Evolutionary conservation across 2,797 vertebrate species (phyloP).

Genomic region (Xyrichtys novacula): DNA sequence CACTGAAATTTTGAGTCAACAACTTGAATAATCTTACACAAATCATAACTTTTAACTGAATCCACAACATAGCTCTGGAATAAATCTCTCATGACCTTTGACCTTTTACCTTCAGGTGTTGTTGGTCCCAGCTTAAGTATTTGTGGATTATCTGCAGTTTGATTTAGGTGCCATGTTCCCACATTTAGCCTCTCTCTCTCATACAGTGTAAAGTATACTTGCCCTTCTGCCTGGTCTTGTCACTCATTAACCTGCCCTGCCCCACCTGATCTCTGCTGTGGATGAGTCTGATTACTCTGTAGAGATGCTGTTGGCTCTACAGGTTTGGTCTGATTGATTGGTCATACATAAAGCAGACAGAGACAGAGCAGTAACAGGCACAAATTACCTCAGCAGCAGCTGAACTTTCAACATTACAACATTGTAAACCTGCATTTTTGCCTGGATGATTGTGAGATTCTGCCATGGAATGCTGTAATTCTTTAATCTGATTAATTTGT

Average conservation of each 20-base stretch:
- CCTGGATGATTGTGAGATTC: constrained; percentile 65
- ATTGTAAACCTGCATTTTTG: constrained; percentile 55
- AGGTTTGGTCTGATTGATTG: constrained; percentile 12
- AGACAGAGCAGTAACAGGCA: constrained; percentile 1
- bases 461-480: constrained; percentile 82
- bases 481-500: constrained; percentile 86
- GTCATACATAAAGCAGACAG: constrained; percentile 10
- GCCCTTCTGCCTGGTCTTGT: constrained; percentile 60
- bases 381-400: constrained; percentile 20
- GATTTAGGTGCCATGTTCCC: constrained; percentile 28
- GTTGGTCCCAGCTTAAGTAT: constrained; percentile 1
- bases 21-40: background rate
- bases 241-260: constrained; percentile 73
- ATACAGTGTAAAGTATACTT: constrained; percentile 37
- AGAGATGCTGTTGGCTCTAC: constrained; percentile 14
- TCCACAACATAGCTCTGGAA: background rate
- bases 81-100: constrained; percentile 8
- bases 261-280: constrained; percentile 23
- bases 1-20: constrained; percentile 1
- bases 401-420: constrained; percentile 56
- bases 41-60: background rate
- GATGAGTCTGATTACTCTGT: constrained; percentile 20
- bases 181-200: constrained; percentile 15
- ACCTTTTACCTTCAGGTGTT: constrained; percentile 31
- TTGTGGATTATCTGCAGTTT: constrained; percentile 28